These are phyloP conservation scores for Megatriorchis doriae DNA, from an alignment of 2,113 vertebrate species.

Conservation along the genomic window DNA sequence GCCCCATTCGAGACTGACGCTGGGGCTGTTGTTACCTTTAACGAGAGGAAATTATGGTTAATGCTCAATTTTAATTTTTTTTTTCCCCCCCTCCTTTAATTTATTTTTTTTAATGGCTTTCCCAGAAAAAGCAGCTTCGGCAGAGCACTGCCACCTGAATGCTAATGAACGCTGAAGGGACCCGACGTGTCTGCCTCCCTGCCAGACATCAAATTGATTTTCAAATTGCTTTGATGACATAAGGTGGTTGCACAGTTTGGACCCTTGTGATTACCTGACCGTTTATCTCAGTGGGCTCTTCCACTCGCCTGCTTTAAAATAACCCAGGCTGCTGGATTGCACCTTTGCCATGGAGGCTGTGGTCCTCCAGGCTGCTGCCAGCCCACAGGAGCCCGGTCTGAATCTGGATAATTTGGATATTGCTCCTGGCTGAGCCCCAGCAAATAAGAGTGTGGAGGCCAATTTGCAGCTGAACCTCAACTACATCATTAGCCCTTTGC, in stretches of 20 bases:
- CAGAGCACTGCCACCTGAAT: constrained; percentile 38
- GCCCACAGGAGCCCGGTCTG: neutral
- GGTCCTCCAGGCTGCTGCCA: neutral
- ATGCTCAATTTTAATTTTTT: constrained; percentile 25
- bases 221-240: constrained; percentile 75
- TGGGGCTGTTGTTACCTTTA: constrained; percentile 56
- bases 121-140: constrained; percentile 35
- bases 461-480: neutral
- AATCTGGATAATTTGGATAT: neutral
- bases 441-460: neutral
- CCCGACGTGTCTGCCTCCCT: constrained; percentile 36
- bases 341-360: neutral
- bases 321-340: neutral
- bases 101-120: constrained; percentile 39
- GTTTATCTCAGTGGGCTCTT: constrained; percentile 47
- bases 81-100: neutral
- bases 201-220: constrained; percentile 77
- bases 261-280: constrained; percentile 58
- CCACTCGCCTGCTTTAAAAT: constrained; percentile 11
- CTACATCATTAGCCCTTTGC: neutral
- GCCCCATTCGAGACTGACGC: neutral
- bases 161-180: constrained; percentile 38
- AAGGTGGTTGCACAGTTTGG: constrained; percentile 69
- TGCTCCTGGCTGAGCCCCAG: neutral
- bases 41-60: constrained; percentile 53